A percentile compares a stretch with the other conserved stretches of the same genome.
Evolutionary conservation across 2,888 invertebrate species (phyloP).

Genomic region (Acanthosoma haemorrhoidale): DNA sequence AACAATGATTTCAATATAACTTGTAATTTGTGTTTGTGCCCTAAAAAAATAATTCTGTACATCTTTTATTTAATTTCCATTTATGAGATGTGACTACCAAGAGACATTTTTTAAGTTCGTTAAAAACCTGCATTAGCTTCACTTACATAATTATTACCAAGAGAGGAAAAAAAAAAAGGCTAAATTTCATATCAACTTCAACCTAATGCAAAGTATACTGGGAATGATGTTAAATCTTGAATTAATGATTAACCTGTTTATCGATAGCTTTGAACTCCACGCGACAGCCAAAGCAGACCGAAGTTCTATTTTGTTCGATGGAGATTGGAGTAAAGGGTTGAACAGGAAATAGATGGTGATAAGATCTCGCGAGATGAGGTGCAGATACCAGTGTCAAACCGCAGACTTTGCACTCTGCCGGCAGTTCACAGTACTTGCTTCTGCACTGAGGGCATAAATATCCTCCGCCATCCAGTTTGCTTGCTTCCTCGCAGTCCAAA

Average conservation of each 20-base stretch:
- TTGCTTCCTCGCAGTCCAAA: slow-evolving; percentile 59
- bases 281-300: slow-evolving; percentile 67
- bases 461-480: slow-evolving; percentile 67
- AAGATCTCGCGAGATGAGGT: slow-evolving; percentile 93
- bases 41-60: not conserved
- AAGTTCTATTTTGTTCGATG: slow-evolving; percentile 44
- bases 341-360: slow-evolving; percentile 94
- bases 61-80: too few relatives aligned
- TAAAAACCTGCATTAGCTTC: slow-evolving; percentile 4
- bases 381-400: slow-evolving; percentile 94
- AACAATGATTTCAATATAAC: not conserved
- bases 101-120: not conserved
- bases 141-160: not conserved
- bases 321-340: slow-evolving; percentile 72
- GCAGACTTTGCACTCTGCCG: slow-evolving; percentile 93
- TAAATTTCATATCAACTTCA: not conserved
- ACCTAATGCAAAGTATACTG: not conserved
- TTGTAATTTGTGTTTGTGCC: too few relatives aligned
- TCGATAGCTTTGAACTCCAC: slow-evolving; percentile 61
- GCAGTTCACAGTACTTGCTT: slow-evolving; percentile 96
- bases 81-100: too few relatives aligned
- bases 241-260: slow-evolving; percentile 68
- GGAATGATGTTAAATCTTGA: not conserved
- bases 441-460: slow-evolving; percentile 93
- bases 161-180: not conserved